These are phyloP conservation scores for Drosophila kurseongensis DNA, from an alignment of 1,140 invertebrate genomes.

Conservation along the genomic window DNA sequence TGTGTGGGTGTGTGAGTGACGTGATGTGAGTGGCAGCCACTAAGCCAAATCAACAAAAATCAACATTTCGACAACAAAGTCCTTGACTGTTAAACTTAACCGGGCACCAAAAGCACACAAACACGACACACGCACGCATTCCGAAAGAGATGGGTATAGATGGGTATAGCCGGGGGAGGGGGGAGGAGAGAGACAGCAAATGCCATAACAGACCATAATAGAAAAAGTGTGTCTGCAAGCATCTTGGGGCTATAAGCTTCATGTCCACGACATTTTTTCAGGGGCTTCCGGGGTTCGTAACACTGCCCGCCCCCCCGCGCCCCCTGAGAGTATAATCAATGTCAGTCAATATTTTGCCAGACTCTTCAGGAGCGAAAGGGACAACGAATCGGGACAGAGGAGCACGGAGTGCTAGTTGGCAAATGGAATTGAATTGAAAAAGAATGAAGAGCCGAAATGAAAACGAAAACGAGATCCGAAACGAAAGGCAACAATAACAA, in stretches of 20 bases:
- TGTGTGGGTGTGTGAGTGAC: constrained; percentile 3
- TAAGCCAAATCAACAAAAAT: constrained; percentile 82
- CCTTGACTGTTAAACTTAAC: constrained; percentile 82
- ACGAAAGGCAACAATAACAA: constrained; percentile 68
- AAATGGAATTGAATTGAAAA: constrained; percentile 64
- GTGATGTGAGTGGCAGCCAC: constrained; percentile 74
- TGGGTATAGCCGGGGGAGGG: background rate
- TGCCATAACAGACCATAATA: constrained; percentile 75
- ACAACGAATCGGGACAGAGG: background rate
- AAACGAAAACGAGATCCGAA: constrained; percentile 57
- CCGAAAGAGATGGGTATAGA: constrained; percentile 4
- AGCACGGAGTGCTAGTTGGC: background rate
- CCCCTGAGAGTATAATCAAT: constrained; percentile 59
- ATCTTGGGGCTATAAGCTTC: constrained; percentile 61
- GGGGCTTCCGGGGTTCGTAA: background rate
- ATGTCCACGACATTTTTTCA: constrained; percentile 45
- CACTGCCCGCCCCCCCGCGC: no score
- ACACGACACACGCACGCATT: constrained; percentile 3
- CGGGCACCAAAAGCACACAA: constrained; percentile 40
- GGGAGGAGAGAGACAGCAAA: constrained; percentile 24
- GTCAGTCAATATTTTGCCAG: constrained; percentile 78
- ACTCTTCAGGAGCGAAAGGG: constrained; percentile 20
- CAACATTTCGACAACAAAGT: constrained; percentile 82
- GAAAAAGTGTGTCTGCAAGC: constrained; percentile 65
- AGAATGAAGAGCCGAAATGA: constrained; percentile 42